Base-by-base conservation (phyloP, 2,113 vertebrate genomes). In the Dasypus novemcinctus region DNA sequence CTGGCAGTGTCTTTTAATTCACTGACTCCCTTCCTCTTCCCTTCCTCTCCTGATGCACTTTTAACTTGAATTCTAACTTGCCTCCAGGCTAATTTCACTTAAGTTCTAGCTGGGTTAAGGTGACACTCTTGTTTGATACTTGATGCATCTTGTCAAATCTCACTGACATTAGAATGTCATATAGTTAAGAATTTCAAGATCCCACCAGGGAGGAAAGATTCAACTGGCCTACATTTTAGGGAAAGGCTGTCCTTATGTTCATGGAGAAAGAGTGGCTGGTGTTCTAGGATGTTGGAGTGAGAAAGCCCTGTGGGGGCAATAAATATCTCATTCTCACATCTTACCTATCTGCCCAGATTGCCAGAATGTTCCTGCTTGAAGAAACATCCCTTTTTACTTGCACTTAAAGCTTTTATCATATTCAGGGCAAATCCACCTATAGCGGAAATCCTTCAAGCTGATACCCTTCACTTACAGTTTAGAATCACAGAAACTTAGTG, bases 31-130 rank as follows among this genome's bases (percentile, higher is more conserved):
- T 95, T 52, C 61, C 2, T 54, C 36, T 76, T 88, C 17, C 66
- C 36, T 81, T 41, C 18, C 31, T 81, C 76, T 91, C 25, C 61
- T 93, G 72, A 79, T 80, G 43, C 13, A 83, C 79, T 75, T 95
- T 86, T 95, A 91, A 57, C n/a, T 93, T 96, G 82, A 88, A 79
- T 94, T 97, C 46, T 95, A 69, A 82, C 54, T 96, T 96, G 36
- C 76, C 49, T 86, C 46, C 69, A 95, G 66, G 88, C 78, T 94
- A 86, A 90, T 78, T 96, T 95, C 90, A 92, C 57, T 92, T 81
- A 83, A 76, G 61, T n/a, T 90, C 49, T 85, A 91, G 76, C 57
- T 87, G 76, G 31, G 46, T 92, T 96, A 68, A 81, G 86, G 85
- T 85, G 91, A 86, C 91, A 96, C 49, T 76, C 71, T 85, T 86